Conservation (phyloP, 64 coral and sea anemone species). For the Exaiptasia diaphana region DNA sequence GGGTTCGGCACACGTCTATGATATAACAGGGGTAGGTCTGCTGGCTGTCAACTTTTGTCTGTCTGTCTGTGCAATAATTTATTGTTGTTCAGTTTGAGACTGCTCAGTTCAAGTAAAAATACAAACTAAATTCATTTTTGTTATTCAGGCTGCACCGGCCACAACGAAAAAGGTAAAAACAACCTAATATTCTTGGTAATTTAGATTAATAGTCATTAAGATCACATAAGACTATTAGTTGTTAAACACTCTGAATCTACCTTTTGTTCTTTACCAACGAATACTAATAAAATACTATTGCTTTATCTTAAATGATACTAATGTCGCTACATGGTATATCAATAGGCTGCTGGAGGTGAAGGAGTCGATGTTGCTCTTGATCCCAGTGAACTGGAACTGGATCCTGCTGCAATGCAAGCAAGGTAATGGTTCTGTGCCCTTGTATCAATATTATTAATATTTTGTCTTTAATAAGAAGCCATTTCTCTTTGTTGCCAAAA, state of each 20-base stretch:
- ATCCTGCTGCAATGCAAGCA: constrained; percentile 95
- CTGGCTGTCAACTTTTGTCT: background rate
- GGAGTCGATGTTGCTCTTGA: constrained; percentile 95
- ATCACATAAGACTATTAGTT: no score
- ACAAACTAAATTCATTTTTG: no score
- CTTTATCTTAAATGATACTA: background rate
- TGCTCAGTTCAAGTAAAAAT: no score
- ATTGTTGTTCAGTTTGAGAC: no score
- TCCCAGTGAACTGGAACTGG: constrained; percentile 93
- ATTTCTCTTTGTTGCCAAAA: background rate
- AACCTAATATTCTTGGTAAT: no score
- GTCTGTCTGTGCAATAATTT: background rate
- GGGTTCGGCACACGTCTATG: constrained; percentile 95
- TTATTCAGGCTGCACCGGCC: background rate
- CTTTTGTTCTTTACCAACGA: background rate
- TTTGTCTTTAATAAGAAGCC: no score
- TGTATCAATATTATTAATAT: no score
- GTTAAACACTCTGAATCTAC: no score
- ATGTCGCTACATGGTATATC: background rate
- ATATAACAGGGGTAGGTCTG: constrained; percentile 56
- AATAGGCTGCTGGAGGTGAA: constrained; percentile 70
- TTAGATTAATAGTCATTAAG: no score
- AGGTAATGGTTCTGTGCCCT: no score
- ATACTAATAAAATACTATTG: background rate
- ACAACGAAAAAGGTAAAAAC: background rate